Base-by-base conservation (phyloP, 92 coral and sea anemone species). In the Heteractis magnifica region DNA sequence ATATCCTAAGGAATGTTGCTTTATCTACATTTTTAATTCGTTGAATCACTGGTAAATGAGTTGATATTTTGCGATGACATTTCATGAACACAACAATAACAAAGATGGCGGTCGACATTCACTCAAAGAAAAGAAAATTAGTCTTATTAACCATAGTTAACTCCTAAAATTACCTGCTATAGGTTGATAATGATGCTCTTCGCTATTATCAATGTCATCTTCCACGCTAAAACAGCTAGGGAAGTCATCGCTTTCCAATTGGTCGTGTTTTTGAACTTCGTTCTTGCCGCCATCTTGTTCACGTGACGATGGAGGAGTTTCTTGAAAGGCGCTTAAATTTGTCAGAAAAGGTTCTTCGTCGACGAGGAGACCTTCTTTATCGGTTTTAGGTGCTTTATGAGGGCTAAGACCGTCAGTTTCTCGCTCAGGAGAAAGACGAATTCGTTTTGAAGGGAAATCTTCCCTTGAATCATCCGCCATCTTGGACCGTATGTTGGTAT, bases 191-290 rank as follows among this genome's bases (percentile, higher is more conserved):
- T 94, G 90, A 56, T 89, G 94, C 55, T 90, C 93, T 51, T 90
- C 93, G 55, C 52, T 49, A 34, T 93, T 75, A 56, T 84, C 91
- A 20, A 89, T 75, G 79, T 82, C 94, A 71, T 97, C 94, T 74
- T 93, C 98, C 7, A 93, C 98, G 78, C 98, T 91, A 79, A 85
- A 93, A 85, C 94, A 91, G 81, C 93, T 76, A 19, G 98, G 95
- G 75, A 91, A 93, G 89, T 91, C 92, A 15, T 89, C 93, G 76
- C 93, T 84, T 77, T 86, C 92, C n/a, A 84, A 80, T 65, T 82
- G 86, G 51, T 91, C 92, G 85, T 81, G 81, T 68, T 72, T 76
- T n/a, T 79, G 90, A 78, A 62, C 59, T 51, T 77, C 90, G 76
- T 64, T 73, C 18, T 50, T 10, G 83, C 81, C 91, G 92, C 91